Conservation (phyloP, 2,113 vertebrate species). For the Ranitomeya imitator region DNA sequence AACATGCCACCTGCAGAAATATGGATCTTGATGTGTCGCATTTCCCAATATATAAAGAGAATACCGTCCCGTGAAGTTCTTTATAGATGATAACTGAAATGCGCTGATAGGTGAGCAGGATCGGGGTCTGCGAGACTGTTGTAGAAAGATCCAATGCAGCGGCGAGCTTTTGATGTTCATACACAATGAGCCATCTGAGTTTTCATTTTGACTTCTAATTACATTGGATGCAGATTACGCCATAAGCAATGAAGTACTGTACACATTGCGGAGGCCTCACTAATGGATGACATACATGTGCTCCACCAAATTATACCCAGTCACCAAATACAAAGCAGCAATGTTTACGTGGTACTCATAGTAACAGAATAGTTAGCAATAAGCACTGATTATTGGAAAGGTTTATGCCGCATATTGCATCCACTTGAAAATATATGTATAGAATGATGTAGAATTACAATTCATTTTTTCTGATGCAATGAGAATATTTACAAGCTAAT, state of each 20-base stretch:
- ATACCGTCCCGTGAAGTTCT: not conserved
- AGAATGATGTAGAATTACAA: not conserved
- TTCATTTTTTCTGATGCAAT: not conserved
- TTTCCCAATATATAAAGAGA: not conserved
- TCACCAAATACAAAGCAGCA: conserved; percentile 43
- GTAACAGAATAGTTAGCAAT: conserved; percentile 47
- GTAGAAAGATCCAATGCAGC: conserved; percentile 4
- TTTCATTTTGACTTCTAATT: conserved; percentile 47
- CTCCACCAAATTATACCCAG: conserved; percentile 29
- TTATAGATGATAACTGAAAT: conserved; percentile 17
- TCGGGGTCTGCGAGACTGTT: conserved; percentile 8
- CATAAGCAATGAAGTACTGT: conserved; percentile 27
- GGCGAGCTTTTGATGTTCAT: conserved; percentile 42
- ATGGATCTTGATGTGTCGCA: conserved; percentile 3
- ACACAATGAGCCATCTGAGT: conserved; percentile 33
- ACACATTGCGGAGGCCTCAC: conserved; percentile 36
- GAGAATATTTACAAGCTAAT: conserved; percentile 9
- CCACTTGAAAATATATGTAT: conserved; percentile 55
- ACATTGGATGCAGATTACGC: conserved; percentile 42
- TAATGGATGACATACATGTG: conserved; percentile 51
- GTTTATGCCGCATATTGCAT: conserved; percentile 59
- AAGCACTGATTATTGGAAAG: conserved; percentile 55
- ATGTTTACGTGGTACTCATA: conserved; percentile 47
- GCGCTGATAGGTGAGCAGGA: conserved; percentile 36
- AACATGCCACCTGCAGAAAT: not conserved